phyloP scores from a whole-genome alignment of 2,888 invertebrate genomes.

The Vannuccia rotundouncinata region DNA sequence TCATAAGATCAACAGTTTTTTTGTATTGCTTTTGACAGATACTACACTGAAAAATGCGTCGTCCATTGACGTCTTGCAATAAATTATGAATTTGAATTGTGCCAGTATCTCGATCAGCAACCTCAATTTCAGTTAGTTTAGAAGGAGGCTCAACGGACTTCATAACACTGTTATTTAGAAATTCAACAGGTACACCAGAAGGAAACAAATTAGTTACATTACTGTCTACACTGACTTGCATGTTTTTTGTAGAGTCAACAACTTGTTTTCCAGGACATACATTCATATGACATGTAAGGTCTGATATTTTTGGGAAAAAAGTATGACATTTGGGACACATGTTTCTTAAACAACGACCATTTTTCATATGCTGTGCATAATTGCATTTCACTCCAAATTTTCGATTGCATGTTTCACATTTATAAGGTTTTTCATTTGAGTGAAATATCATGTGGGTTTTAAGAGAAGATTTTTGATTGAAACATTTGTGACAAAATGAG shows the following conservation, averaged over 20 bases:
- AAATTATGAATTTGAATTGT: constrained; percentile 3
- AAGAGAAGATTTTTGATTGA: constrained; percentile 30
- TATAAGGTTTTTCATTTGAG: not conserved
- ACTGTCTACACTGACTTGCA: not conserved
- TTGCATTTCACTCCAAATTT: not conserved
- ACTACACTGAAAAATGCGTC: not conserved
- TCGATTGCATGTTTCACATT: not conserved
- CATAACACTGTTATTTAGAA: not conserved
- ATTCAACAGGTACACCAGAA: not conserved
- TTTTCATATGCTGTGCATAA: not conserved
- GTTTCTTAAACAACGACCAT: not conserved
- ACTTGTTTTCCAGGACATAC: not conserved
- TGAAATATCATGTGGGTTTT: constrained; percentile 32
- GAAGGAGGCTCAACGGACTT: not conserved
- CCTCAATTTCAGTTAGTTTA: not conserved
- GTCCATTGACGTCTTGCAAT: constrained; percentile 21
- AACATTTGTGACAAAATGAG: constrained; percentile 28
- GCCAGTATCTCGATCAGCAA: constrained; percentile 28
- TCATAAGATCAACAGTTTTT: constrained; percentile 31
- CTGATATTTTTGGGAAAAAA: not conserved
- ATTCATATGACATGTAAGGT: not conserved
- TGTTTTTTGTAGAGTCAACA: too few relatives aligned
- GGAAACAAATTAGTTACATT: not conserved
- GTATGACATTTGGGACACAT: not conserved
- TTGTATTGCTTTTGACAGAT: constrained; percentile 24